Percentiles rank a stretch among this genome's conserved stretches.
phyloP scores from a whole-genome alignment of 2,888 invertebrate genomes.

The Coenonympha arcania region DNA sequence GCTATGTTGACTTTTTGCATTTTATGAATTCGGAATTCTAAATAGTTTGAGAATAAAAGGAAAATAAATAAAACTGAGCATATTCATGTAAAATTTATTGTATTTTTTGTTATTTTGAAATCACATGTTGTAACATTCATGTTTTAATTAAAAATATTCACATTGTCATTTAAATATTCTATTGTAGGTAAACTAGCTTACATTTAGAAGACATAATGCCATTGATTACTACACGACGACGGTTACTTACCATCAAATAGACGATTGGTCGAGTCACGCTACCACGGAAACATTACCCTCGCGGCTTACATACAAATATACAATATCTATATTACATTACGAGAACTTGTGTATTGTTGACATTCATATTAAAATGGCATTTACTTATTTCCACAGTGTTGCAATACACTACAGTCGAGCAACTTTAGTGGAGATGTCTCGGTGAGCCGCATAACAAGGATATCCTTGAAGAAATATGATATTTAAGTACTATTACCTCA shows the following conservation, averaged over 20 bases:
- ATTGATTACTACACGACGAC: slow-evolving; percentile 64
- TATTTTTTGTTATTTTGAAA: slow-evolving; percentile 77
- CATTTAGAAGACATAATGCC: slow-evolving; percentile 71
- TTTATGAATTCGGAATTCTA: too few relatives aligned
- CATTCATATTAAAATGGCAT: slow-evolving; percentile 67
- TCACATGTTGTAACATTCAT: slow-evolving; percentile 77
- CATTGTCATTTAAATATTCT: slow-evolving; percentile 78
- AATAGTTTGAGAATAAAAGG: too few relatives aligned
- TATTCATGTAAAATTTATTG: slow-evolving; percentile 75
- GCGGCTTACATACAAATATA: slow-evolving; percentile 70
- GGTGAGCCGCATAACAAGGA: slow-evolving; percentile 11
- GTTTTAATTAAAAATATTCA: slow-evolving; percentile 79
- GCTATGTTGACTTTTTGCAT: too few relatives aligned
- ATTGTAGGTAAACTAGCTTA: slow-evolving; percentile 75
- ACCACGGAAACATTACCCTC: slow-evolving; percentile 59
- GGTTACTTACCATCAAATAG: slow-evolving; percentile 51
- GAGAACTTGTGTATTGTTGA: slow-evolving; percentile 60
- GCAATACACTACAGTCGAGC: slow-evolving; percentile 16
- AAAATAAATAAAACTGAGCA: slow-evolving; percentile 28
- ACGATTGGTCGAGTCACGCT: slow-evolving; percentile 71
- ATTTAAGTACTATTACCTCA: too few relatives aligned
- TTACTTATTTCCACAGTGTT: slow-evolving; percentile 31
- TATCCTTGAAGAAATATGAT: too few relatives aligned
- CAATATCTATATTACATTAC: slow-evolving; percentile 69
- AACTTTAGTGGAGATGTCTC: background rate